These are phyloP conservation scores for Diplodus puntazzo DNA, from an alignment of 2,797 vertebrate genomes.

Conservation along the genomic window DNA sequence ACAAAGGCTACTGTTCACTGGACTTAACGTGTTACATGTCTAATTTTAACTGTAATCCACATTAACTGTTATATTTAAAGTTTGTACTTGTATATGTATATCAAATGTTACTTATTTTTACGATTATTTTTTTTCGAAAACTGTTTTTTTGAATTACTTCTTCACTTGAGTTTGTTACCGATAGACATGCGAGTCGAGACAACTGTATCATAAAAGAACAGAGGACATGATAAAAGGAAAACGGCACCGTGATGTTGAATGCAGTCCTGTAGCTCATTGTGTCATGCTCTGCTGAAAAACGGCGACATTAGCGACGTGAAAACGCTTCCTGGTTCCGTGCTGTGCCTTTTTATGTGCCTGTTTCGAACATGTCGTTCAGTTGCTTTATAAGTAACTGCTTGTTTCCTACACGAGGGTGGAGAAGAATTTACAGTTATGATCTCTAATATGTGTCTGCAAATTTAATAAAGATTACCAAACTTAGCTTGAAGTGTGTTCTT, in stretches of 20 bases:
- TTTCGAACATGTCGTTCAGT: slow-evolving; percentile 53
- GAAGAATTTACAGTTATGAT: slow-evolving; percentile 51
- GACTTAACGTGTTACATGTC: slow-evolving; percentile 41
- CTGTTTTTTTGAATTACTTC: slow-evolving; percentile 32
- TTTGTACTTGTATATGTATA: slow-evolving; percentile 30
- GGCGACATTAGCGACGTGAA: slow-evolving; percentile 33
- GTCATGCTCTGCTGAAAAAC: slow-evolving; percentile 36
- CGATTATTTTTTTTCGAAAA: slow-evolving; percentile 36
- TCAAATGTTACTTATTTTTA: slow-evolving; percentile 55
- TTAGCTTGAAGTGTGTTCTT: slow-evolving; percentile 28
- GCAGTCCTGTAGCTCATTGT: slow-evolving; percentile 25
- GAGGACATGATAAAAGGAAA: slow-evolving; percentile 21
- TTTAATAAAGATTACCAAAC: slow-evolving; percentile 71
- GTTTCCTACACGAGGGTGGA: slow-evolving; percentile 34
- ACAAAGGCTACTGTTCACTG: slow-evolving; percentile 44
- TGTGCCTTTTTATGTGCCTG: slow-evolving; percentile 58
- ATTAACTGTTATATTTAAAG: slow-evolving; percentile 51
- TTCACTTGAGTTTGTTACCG: slow-evolving; percentile 45
- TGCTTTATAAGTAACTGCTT: slow-evolving; percentile 70
- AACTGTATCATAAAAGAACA: slow-evolving; percentile 21
- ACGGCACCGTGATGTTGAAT: slow-evolving; percentile 12
- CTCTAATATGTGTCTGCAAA: slow-evolving; percentile 58
- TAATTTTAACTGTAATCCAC: slow-evolving; percentile 52
- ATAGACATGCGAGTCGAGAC: slow-evolving; percentile 2
- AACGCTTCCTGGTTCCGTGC: slow-evolving; percentile 55